These are phyloP conservation scores for Agonum fuliginosum DNA, from an alignment of 2,888 invertebrate species.

Conservation along the genomic window DNA sequence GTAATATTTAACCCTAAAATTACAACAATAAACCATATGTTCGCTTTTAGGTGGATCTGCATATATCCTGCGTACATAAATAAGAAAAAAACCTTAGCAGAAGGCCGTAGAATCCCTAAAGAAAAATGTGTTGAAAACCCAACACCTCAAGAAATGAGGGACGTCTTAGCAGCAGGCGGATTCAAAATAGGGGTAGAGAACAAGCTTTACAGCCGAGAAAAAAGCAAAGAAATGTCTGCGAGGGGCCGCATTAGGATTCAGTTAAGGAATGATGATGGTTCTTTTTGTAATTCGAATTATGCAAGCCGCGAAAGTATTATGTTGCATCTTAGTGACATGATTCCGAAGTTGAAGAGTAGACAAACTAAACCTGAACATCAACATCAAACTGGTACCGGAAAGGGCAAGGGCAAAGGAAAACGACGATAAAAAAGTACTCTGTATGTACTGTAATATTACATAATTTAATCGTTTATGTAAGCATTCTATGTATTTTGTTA, in stretches of 20 bases:
- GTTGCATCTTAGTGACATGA: slow-evolving; percentile 85
- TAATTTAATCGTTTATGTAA: background rate
- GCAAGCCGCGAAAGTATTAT: slow-evolving; percentile 86
- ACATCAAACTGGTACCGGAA: slow-evolving; percentile 66
- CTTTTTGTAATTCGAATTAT: slow-evolving; percentile 82
- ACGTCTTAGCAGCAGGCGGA: slow-evolving; percentile 90
- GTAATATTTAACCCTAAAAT: slow-evolving; percentile 70
- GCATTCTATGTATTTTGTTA: background rate
- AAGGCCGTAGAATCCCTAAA: slow-evolving; percentile 91
- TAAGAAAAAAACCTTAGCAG: slow-evolving; percentile 91
- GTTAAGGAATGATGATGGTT: slow-evolving; percentile 92
- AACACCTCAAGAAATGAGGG: slow-evolving; percentile 94
- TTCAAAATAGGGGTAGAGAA: slow-evolving; percentile 92
- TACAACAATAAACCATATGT: slow-evolving; percentile 58
- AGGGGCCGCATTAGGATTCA: slow-evolving; percentile 95
- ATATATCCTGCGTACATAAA: slow-evolving; percentile 98
- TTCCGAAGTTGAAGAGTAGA: slow-evolving; percentile 92
- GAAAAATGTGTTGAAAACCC: slow-evolving; percentile 95
- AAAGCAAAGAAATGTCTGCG: slow-evolving; percentile 89
- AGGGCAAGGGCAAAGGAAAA: slow-evolving; percentile 69
- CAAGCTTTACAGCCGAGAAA: slow-evolving; percentile 93
- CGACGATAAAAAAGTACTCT: slow-evolving; percentile 61
- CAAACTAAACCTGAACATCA: slow-evolving; percentile 75
- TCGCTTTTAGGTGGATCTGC: slow-evolving; percentile 88
- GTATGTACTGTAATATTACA: background rate